These are phyloP conservation scores for Chelonoidis abingdonii DNA, from an alignment of 2,113 vertebrate genomes.

Conservation along the genomic window DNA sequence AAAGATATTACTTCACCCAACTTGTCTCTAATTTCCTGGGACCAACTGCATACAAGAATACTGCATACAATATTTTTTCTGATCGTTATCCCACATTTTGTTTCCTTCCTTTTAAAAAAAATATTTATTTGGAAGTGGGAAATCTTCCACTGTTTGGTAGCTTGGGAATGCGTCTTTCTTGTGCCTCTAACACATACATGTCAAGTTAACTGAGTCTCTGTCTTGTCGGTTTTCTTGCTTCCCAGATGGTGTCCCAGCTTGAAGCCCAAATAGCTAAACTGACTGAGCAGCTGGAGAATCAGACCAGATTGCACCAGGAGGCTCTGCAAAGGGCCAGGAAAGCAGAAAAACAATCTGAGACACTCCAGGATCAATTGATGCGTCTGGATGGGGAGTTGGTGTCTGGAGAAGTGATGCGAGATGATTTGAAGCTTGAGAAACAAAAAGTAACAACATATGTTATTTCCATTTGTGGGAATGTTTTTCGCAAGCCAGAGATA, in stretches of 20 bases:
- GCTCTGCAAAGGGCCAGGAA: constrained; percentile 80
- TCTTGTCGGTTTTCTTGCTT: constrained; percentile 54
- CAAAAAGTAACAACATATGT: constrained; percentile 82
- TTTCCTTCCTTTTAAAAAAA: not conserved
- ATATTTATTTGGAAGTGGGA: not conserved
- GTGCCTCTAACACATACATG: not conserved
- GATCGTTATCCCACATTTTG: not conserved
- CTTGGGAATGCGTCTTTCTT: not conserved
- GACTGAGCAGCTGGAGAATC: constrained; percentile 79
- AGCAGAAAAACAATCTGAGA: constrained; percentile 82
- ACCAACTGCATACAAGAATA: not conserved
- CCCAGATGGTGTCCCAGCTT: constrained; percentile 81
- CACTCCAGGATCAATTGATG: constrained; percentile 80
- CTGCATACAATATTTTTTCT: not conserved
- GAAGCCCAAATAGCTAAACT: constrained; percentile 78
- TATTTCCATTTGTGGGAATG: not conserved
- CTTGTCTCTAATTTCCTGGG: not conserved
- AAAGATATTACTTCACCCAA: not conserved
- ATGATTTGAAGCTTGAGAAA: constrained; percentile 82
- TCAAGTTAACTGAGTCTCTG: not conserved
- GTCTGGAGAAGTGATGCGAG: constrained; percentile 77
- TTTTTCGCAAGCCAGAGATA: not conserved
- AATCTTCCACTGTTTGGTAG: not conserved
- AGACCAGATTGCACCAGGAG: constrained; percentile 76
- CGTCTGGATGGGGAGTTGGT: constrained; percentile 84